phyloP scores from a whole-genome alignment of 2,113 vertebrate species.

The Lontra canadensis region DNA sequence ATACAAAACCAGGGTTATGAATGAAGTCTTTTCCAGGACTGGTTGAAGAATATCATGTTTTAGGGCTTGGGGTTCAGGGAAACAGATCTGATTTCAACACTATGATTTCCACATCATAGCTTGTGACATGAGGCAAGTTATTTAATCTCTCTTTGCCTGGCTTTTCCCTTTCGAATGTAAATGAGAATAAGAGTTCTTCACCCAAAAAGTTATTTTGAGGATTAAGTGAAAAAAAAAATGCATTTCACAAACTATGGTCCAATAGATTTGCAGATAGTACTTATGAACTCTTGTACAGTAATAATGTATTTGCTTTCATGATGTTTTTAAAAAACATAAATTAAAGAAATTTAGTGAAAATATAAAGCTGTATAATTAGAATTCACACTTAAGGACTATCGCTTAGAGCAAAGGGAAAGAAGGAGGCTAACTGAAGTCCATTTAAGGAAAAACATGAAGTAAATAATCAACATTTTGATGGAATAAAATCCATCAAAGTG shows the following conservation, averaged over 20 bases:
- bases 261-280: not conserved
- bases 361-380: not conserved
- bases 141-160: not conserved
- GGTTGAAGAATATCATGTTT: not conserved
- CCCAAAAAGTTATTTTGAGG: not conserved
- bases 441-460: not conserved
- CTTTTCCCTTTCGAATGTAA: constrained; percentile 20
- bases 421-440: not conserved
- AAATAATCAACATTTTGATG: not conserved
- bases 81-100: not conserved
- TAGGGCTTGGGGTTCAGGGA: not conserved
- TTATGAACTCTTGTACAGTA: not conserved
- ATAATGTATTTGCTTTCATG: not conserved
- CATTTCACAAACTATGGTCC: not conserved
- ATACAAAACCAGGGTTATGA: not conserved
- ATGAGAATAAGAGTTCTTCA: not conserved
- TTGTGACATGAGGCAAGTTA: not conserved
- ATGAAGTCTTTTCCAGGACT: not conserved
- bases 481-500: not conserved
- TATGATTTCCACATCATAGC: not conserved
- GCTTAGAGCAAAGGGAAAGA: not conserved
- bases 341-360: not conserved
- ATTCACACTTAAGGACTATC: not conserved
- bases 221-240: constrained; percentile 46
- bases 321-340: not conserved